Evolutionary conservation across 1,140 invertebrate genomes (phyloP).

Genomic region (Leptinotarsa texana): DNA sequence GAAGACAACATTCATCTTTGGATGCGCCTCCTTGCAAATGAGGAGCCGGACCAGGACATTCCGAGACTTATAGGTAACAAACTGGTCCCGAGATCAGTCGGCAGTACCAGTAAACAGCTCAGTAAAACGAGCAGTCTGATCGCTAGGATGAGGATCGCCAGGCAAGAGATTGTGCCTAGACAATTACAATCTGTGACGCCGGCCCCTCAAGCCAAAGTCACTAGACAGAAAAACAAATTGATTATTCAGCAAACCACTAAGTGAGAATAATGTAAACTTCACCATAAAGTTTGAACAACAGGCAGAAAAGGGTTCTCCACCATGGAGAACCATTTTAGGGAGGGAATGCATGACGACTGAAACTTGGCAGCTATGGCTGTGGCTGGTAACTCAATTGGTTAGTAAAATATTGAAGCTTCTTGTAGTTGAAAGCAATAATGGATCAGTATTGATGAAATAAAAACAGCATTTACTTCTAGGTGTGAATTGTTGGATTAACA

Average conservation of each 20-base stretch:
- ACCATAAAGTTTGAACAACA: too few species aligned
- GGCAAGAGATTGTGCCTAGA: conserved; percentile 58
- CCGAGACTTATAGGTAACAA: conserved; percentile 41
- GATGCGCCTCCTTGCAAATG: conserved; percentile 63
- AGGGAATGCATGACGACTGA: too few species aligned
- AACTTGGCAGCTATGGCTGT: too few species aligned
- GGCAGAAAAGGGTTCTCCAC: too few species aligned
- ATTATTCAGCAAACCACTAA: conserved; percentile 68
- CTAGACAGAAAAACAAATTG: conserved; percentile 75
- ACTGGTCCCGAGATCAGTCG: conserved; percentile 45
- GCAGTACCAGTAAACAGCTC: conserved; percentile 43
- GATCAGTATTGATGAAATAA: too few species aligned
- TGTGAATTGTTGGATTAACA: too few species aligned
- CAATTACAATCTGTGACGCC: conserved; percentile 63
- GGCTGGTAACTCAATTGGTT: too few species aligned
- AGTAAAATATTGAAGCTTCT: too few species aligned
- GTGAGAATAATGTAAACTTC: conserved; percentile 9
- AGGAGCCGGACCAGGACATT: conserved; percentile 46
- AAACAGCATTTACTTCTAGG: too few species aligned
- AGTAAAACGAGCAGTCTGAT: conserved; percentile 51
- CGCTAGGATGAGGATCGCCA: conserved; percentile 47
- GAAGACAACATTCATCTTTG: conserved; percentile 66
- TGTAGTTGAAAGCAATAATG: too few species aligned
- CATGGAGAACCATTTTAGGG: too few species aligned
- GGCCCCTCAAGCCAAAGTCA: conserved; percentile 70